Percentiles rank a stretch among this genome's conserved stretches.
Conservation (phyloP, 2,113 vertebrate genomes). For the Camarhynchus parvulus region DNA sequence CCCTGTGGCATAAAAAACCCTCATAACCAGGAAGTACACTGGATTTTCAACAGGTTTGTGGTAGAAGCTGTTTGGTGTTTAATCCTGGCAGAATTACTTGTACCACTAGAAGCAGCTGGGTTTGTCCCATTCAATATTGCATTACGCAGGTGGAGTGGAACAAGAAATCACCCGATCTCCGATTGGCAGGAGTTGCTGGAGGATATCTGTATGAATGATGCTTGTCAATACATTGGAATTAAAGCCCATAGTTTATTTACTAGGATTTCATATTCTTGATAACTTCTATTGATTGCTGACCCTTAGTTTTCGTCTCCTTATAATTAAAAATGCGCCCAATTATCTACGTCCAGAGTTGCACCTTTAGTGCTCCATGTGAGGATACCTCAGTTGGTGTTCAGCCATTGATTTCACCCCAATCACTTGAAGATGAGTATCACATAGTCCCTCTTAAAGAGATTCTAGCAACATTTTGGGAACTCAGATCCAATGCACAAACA, state of each 20-base stretch:
- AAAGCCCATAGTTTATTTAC: background rate
- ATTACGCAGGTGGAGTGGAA: background rate
- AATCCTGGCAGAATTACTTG: background rate
- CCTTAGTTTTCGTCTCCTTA: background rate
- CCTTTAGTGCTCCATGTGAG: background rate
- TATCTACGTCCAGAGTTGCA: background rate
- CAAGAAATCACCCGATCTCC: background rate
- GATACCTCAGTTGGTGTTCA: background rate
- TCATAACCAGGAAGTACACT: background rate
- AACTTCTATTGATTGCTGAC: background rate
- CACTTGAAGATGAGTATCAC: background rate
- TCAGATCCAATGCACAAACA: background rate
- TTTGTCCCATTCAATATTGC: background rate
- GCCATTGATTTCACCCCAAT: background rate
- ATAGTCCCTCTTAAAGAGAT: slow-evolving; percentile 10
- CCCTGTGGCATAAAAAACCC: background rate
- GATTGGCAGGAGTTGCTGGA: background rate
- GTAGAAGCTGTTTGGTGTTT: background rate
- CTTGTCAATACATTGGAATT: background rate
- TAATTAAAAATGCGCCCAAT: background rate
- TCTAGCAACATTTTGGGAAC: background rate
- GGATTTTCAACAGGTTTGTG: background rate
- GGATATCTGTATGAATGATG: background rate
- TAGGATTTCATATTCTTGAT: background rate
- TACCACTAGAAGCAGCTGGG: background rate